Conservation (phyloP, 2,888 invertebrate species). For the Polymixis lichenea region DNA sequence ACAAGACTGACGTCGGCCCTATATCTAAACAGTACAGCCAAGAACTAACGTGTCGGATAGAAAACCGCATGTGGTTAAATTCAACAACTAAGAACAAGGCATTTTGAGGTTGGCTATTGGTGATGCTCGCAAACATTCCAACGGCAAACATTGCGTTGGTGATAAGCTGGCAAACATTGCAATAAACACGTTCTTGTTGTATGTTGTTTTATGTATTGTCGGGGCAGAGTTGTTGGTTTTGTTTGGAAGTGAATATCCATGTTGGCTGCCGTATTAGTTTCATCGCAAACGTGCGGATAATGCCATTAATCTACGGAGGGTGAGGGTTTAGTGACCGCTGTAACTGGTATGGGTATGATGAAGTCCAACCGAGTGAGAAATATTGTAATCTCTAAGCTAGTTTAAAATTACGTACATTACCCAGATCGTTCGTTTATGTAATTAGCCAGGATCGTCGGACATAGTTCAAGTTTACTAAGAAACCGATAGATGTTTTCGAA, state of each 20-base stretch:
- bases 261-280: constrained; percentile 22
- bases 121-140: constrained; percentile 49
- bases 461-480: too few relatives aligned
- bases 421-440: too few relatives aligned
- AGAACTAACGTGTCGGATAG: constrained; percentile 26
- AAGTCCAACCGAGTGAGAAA: neutral
- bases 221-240: constrained; percentile 21
- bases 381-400: neutral
- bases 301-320: constrained; percentile 12
- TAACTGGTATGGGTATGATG: constrained; percentile 12
- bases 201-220: constrained; percentile 27
- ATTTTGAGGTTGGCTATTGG: constrained; percentile 52
- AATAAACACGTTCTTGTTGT: constrained; percentile 53
- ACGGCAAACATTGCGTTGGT: constrained; percentile 50
- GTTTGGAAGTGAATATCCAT: constrained; percentile 34
- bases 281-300: neutral
- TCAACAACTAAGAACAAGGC: constrained; percentile 35
- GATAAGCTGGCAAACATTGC: constrained; percentile 49
- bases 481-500: too few relatives aligned
- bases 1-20: neutral
- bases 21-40: constrained; percentile 10
- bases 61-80: constrained; percentile 48
- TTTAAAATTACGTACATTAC: neutral
- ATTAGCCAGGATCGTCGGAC: too few relatives aligned
- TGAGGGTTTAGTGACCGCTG: neutral